Evolutionary conservation across 35 echinoderm and acorn worm genomes (phyloP).

Genomic region (Diadema setosum): DNA sequence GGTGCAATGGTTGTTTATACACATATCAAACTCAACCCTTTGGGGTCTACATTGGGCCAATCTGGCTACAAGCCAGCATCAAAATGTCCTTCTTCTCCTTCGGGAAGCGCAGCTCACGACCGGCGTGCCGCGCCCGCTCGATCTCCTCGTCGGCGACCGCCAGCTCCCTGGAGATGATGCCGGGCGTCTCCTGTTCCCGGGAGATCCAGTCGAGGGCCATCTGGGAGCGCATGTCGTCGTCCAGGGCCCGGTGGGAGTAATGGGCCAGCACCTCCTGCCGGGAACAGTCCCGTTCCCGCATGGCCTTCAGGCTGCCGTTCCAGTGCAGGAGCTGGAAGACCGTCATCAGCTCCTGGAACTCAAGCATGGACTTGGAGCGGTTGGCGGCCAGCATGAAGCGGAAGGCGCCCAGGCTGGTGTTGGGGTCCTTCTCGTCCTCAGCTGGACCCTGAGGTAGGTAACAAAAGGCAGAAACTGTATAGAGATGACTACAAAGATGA

Average conservation of each 20-base stretch:
- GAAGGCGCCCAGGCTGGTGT: constrained; percentile 95
- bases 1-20: no score
- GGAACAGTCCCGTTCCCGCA: constrained; percentile 90
- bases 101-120: constrained; percentile 88
- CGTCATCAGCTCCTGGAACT: constrained; percentile 98
- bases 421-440: constrained; percentile 88
- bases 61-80: constrained; percentile 96
- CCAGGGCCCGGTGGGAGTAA: constrained; percentile 84
- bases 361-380: constrained; percentile 83
- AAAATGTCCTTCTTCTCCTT: constrained; percentile 99
- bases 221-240: constrained; percentile 98
- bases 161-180: constrained; percentile 80
- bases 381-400: constrained; percentile 96
- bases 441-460: constrained; percentile 38
- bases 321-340: constrained; percentile 98
- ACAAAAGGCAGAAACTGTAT: no score
- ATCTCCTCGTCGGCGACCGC: constrained; percentile 78
- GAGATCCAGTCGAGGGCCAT: constrained; percentile 99
- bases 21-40: no score
- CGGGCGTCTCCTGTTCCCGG: constrained; percentile 76
- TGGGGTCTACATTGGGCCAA: constrained; percentile 70
- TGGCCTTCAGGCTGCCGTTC: constrained; percentile 98
- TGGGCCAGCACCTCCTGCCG: constrained; percentile 83
- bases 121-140: constrained; percentile 76
- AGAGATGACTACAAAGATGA: no score